phyloP scores from a whole-genome alignment of 1,140 invertebrate species.

The Ceratina australensis region DNA sequence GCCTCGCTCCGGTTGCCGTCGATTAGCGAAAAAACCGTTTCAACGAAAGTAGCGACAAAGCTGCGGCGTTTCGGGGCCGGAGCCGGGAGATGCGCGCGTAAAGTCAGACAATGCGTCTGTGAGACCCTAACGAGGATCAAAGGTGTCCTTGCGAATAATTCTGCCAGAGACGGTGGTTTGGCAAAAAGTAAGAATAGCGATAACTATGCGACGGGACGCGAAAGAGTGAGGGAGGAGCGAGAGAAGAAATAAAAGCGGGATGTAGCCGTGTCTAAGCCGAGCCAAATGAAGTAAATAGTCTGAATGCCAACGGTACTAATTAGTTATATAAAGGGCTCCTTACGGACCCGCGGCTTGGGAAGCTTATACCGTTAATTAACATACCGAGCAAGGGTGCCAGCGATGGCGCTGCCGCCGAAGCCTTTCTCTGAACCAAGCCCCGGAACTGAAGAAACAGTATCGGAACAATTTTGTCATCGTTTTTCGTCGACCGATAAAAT shows the following conservation, averaged over 20 bases:
- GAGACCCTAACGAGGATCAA: conserved; percentile 22
- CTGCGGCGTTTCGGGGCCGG: not conserved
- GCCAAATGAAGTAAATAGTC: conserved; percentile 70
- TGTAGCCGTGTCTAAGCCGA: conserved; percentile 58
- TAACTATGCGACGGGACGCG: not conserved
- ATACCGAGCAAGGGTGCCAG: conserved; percentile 69
- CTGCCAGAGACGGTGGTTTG: not conserved
- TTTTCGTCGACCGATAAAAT: conserved; percentile 39
- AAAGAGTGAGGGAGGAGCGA: not conserved
- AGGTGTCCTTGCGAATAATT: conserved; percentile 28
- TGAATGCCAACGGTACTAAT: conserved; percentile 72
- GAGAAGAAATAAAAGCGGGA: conserved; percentile 38
- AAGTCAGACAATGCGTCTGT: conserved; percentile 8
- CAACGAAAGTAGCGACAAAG: not conserved
- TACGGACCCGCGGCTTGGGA: conserved; percentile 65
- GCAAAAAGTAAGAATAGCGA: conserved; percentile 25
- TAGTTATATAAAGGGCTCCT: conserved; percentile 73
- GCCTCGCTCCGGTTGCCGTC: not conserved
- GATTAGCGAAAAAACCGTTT: not conserved
- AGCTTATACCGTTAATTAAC: conserved; percentile 78
- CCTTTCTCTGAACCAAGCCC: conserved; percentile 36
- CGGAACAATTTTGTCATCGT: conserved; percentile 58
- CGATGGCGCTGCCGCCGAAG: conserved; percentile 48
- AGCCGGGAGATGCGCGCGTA: not conserved
- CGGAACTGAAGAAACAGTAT: conserved; percentile 60